These are phyloP conservation scores for Drosophila kanekoi DNA, from an alignment of 2,888 invertebrate species.

Conservation along the genomic window DNA sequence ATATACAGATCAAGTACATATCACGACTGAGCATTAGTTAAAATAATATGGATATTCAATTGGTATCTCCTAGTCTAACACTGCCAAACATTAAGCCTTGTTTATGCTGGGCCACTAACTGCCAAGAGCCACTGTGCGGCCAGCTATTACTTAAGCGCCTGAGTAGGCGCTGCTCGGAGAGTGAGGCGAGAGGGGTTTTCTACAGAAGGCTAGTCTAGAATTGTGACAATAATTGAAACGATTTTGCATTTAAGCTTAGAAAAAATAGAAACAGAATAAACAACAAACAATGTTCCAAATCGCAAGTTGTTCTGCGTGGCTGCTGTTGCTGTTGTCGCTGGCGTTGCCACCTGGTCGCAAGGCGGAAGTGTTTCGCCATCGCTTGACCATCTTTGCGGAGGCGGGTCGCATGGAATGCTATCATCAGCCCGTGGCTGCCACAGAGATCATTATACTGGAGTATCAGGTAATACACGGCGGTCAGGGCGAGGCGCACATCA, in stretches of 20 bases:
- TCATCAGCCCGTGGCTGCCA: slow-evolving; percentile 87
- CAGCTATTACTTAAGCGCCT: slow-evolving; percentile 49
- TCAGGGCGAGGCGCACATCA: slow-evolving; percentile 92
- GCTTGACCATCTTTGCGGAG: slow-evolving; percentile 89
- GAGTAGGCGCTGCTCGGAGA: slow-evolving; percentile 37
- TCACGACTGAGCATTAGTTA: too few relatives aligned
- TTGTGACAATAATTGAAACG: slow-evolving; percentile 29
- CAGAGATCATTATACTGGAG: slow-evolving; percentile 90
- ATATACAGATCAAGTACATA: too few relatives aligned
- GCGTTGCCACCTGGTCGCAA: slow-evolving; percentile 11
- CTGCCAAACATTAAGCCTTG: background rate
- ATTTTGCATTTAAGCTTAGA: slow-evolving; percentile 14
- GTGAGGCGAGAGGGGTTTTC: background rate
- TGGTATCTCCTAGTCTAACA: background rate
- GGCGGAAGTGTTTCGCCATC: slow-evolving; percentile 71
- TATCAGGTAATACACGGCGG: slow-evolving; percentile 93
- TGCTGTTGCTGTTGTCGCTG: slow-evolving; percentile 24
- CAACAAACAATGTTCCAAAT: slow-evolving; percentile 59
- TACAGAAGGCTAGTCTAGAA: background rate
- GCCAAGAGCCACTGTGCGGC: slow-evolving; percentile 24
- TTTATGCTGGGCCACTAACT: slow-evolving; percentile 17
- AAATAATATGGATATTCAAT: too few relatives aligned
- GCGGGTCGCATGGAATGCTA: slow-evolving; percentile 92
- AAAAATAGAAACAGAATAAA: slow-evolving; percentile 2
- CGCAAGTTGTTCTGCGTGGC: slow-evolving; percentile 3